A percentile compares a stretch with the other conserved stretches of the same genome.
phyloP scores from a whole-genome alignment of 1,140 invertebrate species.

The Diorhabda sublineata region DNA sequence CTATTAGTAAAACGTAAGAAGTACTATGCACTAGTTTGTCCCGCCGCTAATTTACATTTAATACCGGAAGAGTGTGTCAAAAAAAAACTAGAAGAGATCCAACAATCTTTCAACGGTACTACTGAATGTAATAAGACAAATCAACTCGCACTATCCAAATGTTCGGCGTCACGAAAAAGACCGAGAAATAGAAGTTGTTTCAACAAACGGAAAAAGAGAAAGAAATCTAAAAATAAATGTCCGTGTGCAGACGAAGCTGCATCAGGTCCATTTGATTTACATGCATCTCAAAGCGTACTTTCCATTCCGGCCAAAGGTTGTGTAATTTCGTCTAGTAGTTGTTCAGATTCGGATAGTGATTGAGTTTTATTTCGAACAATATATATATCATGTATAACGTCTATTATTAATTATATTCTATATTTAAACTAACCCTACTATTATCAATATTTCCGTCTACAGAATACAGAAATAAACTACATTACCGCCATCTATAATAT shows the following conservation, averaged over 20 bases:
- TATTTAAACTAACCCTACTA: too few relatives aligned
- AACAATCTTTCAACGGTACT: conserved; percentile 9
- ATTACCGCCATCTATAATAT: too few relatives aligned
- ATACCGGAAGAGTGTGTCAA: conserved; percentile 21
- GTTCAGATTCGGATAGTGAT: too few relatives aligned
- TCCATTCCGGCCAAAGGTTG: too few relatives aligned
- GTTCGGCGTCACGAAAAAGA: not conserved
- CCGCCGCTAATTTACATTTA: conserved; percentile 26
- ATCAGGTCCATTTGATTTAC: too few relatives aligned
- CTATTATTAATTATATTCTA: too few relatives aligned
- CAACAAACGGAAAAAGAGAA: not conserved
- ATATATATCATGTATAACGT: too few relatives aligned
- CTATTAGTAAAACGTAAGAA: conserved; percentile 22
- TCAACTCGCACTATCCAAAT: not conserved
- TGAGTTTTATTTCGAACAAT: too few relatives aligned
- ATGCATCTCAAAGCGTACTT: too few relatives aligned
- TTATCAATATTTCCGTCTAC: too few relatives aligned
- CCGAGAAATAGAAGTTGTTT: not conserved
- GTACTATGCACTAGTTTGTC: conserved; percentile 23
- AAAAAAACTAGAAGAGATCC: conserved; percentile 24
- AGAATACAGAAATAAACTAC: too few relatives aligned
- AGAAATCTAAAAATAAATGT: not conserved
- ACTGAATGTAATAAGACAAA: not conserved
- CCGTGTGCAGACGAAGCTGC: not conserved
- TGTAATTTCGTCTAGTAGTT: too few relatives aligned